These are phyloP conservation scores for Lynx canadensis DNA, from an alignment of 2,113 vertebrate genomes.

Conservation along the genomic window DNA sequence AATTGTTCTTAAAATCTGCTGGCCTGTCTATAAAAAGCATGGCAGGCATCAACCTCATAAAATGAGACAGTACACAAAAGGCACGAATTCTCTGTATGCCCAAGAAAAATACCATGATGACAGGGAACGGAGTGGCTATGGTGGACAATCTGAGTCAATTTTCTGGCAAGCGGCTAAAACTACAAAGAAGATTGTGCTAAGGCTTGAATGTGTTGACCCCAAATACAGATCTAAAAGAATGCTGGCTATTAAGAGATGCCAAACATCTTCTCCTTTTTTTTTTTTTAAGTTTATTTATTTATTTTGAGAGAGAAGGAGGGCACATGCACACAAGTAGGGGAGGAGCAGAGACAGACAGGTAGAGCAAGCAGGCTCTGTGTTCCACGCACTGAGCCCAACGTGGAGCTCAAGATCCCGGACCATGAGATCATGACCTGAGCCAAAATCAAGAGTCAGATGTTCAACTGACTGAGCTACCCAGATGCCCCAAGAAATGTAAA, in stretches of 20 bases:
- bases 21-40: background rate
- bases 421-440: too few relatives aligned
- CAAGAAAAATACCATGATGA: background rate
- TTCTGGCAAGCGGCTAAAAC: background rate
- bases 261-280: too few relatives aligned
- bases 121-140: background rate
- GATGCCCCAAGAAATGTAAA: background rate
- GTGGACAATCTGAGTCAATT: background rate
- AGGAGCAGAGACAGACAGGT: too few relatives aligned
- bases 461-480: too few relatives aligned
- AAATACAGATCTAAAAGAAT: background rate
- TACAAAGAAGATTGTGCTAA: background rate
- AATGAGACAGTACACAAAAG: background rate
- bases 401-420: too few relatives aligned
- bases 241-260: background rate
- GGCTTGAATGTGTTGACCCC: background rate
- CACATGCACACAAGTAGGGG: too few relatives aligned
- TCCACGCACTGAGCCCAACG: too few relatives aligned
- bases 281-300: too few relatives aligned
- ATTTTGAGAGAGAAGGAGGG: too few relatives aligned
- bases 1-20: background rate
- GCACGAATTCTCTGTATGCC: background rate
- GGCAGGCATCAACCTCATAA: background rate
- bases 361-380: too few relatives aligned
- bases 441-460: too few relatives aligned